Evolutionary conservation across 2,113 vertebrate genomes (phyloP), one percentile per base, ranked within the genome.

Genomic region (Pholis gunnellus): DNA sequence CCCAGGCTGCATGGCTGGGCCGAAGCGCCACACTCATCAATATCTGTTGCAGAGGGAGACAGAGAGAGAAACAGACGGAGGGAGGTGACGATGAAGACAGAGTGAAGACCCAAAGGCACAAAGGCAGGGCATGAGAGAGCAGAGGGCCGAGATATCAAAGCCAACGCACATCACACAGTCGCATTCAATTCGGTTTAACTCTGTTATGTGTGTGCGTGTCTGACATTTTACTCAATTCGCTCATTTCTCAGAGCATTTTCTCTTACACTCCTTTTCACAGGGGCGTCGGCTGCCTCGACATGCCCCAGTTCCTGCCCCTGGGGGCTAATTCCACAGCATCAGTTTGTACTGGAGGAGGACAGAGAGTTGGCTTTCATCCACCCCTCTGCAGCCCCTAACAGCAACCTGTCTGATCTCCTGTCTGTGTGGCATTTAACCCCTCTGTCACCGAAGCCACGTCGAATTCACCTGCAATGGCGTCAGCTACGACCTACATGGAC

Each of bases 1-100:
- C 96, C 96, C 0, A 94, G 82, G 61, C 94, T 95, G n/a, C 98
- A 99, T 0, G 97, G 96, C 87, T 94, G 95, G 0, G 94, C 70
- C 22, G 95, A 84, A 0, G 94, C 92, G 0, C 86, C 92, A 79
- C 95, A 95, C 88, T 96, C 95, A 50, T 95, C 89, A 38, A 92
- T 74, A 31, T 96, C 95, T 95, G 67, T 48, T 14, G 64, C n/a
- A 73, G 17, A 75, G 40, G 73, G n/a, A 79, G 17, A 73, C 34
- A 74, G n/a, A 82, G 18, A 50, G 54, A 25, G 54, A 5, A 56
- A 63, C 15, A 42, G 40, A 57, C 17, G 6, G 8, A 78, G 31
- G 25, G 48, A 78, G 66, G 81, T 50, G 50, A 34, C 44, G 56
- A 80, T 40, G 36, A 82, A 84, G 74, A 79, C 38, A 69, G 72